phyloP scores from a whole-genome alignment of 2,797 vertebrate genomes.

The Allobates femoralis region DNA sequence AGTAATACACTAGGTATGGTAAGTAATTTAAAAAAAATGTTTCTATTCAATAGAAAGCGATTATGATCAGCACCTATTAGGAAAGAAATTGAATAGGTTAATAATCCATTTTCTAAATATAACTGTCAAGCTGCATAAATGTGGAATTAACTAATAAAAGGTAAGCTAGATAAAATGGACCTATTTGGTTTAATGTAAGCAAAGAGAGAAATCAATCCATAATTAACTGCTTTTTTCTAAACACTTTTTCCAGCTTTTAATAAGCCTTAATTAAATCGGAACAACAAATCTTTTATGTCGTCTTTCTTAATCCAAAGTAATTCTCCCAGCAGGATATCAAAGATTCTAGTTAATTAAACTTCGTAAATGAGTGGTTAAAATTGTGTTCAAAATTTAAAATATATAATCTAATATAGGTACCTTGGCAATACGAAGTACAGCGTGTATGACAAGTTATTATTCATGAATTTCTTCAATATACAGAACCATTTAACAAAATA shows the following conservation, averaged over 20 bases:
- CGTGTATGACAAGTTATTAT: not conserved
- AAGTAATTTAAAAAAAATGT: not conserved
- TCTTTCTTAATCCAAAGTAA: slow-evolving; percentile 85
- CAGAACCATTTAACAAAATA: not conserved
- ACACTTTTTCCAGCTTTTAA: slow-evolving; percentile 86
- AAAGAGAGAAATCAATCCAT: slow-evolving; percentile 83
- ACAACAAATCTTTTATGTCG: slow-evolving; percentile 81
- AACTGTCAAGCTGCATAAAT: slow-evolving; percentile 8
- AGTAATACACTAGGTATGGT: not conserved
- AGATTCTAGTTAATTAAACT: slow-evolving; percentile 86
- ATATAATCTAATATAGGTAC: slow-evolving; percentile 55
- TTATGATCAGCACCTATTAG: not conserved
- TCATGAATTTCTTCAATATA: not conserved
- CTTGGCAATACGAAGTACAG: slow-evolving; percentile 32
- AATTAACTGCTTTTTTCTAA: slow-evolving; percentile 85
- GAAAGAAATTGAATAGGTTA: not conserved
- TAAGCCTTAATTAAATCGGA: slow-evolving; percentile 93
- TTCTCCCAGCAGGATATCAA: slow-evolving; percentile 84
- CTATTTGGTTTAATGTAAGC: slow-evolving; percentile 70
- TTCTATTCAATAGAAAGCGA: not conserved
- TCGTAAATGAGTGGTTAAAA: slow-evolving; percentile 76
- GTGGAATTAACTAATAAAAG: slow-evolving; percentile 34
- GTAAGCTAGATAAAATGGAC: slow-evolving; percentile 59
- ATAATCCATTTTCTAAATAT: slow-evolving; percentile 20
- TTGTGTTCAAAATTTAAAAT: slow-evolving; percentile 59